These are phyloP conservation scores for Isurus oxyrinchus DNA, from an alignment of 2,113 vertebrate genomes.

Conservation along the genomic window DNA sequence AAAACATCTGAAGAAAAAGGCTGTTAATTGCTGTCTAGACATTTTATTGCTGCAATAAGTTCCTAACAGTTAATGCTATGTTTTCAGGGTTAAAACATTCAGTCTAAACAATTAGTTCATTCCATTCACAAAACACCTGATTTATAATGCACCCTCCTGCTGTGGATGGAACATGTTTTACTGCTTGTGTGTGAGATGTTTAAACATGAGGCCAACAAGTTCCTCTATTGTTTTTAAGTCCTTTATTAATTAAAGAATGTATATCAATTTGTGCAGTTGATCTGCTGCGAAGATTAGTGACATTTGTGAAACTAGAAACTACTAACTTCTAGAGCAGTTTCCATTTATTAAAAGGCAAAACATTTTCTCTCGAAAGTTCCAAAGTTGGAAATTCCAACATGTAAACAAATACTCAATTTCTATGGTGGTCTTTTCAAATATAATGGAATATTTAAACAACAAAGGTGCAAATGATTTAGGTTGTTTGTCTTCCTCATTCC, in stretches of 20 bases:
- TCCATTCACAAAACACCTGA: conserved; percentile 71
- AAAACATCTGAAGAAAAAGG: conserved; percentile 80
- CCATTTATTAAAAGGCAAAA: background rate
- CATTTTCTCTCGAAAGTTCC: background rate
- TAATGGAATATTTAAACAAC: background rate
- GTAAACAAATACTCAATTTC: background rate
- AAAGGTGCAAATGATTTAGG: background rate
- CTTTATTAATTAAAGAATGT: conserved; percentile 13
- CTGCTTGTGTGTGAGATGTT: conserved; percentile 18
- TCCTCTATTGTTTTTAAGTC: conserved; percentile 26
- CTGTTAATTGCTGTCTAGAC: conserved; percentile 98
- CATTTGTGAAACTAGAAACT: background rate
- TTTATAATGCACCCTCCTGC: conserved; percentile 58
- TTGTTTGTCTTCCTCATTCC: conserved; percentile 8
- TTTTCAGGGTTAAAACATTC: conserved; percentile 77
- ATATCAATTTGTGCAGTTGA: background rate
- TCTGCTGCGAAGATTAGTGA: background rate
- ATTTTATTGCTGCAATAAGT: conserved; percentile 98
- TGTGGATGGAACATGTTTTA: conserved; percentile 34
- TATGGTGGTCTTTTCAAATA: background rate
- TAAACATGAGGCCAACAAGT: conserved; percentile 24
- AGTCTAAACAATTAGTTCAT: conserved; percentile 86
- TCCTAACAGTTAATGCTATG: conserved; percentile 76
- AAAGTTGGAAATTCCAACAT: background rate
- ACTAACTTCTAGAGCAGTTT: background rate